Evolutionary conservation across 2,888 invertebrate species (phyloP).

Genomic region (Epinotia ramella): DNA sequence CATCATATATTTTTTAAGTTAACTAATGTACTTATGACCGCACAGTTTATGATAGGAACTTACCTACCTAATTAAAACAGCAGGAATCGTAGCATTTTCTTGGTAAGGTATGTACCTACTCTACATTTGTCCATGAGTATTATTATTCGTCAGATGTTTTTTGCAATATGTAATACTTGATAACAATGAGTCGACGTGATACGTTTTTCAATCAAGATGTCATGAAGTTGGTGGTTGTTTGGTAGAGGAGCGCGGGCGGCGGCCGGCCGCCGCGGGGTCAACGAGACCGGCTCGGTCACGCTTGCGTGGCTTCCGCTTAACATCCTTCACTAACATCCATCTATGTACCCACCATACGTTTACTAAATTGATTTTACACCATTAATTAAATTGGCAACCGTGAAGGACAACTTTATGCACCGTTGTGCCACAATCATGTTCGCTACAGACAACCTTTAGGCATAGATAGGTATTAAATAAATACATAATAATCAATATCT

Average conservation of each 20-base stretch:
- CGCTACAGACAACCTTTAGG: neutral
- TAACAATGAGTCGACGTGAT: neutral
- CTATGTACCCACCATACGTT: slow-evolving; percentile 24
- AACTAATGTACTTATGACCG: too few species aligned
- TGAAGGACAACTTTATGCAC: slow-evolving; percentile 34
- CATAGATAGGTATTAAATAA: neutral
- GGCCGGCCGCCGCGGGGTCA: slow-evolving; percentile 11
- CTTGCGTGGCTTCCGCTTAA: slow-evolving; percentile 38
- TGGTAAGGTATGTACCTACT: too few species aligned
- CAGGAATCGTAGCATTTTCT: too few species aligned
- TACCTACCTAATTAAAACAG: too few species aligned
- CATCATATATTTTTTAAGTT: too few species aligned
- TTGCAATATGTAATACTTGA: neutral
- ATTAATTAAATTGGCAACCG: slow-evolving; percentile 42
- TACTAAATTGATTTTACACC: slow-evolving; percentile 39
- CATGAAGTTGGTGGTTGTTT: slow-evolving; percentile 1
- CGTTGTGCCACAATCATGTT: slow-evolving; percentile 17
- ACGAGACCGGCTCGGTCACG: slow-evolving; percentile 35
- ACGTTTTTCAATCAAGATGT: neutral
- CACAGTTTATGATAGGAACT: too few species aligned
- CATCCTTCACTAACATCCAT: slow-evolving; percentile 31
- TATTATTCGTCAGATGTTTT: neutral
- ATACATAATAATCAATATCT: too few species aligned
- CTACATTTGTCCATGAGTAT: too few species aligned
- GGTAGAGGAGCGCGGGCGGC: slow-evolving; percentile 14